Base-by-base conservation (phyloP, 2,888 invertebrate species). In the Apocheima hispidaria region DNA sequence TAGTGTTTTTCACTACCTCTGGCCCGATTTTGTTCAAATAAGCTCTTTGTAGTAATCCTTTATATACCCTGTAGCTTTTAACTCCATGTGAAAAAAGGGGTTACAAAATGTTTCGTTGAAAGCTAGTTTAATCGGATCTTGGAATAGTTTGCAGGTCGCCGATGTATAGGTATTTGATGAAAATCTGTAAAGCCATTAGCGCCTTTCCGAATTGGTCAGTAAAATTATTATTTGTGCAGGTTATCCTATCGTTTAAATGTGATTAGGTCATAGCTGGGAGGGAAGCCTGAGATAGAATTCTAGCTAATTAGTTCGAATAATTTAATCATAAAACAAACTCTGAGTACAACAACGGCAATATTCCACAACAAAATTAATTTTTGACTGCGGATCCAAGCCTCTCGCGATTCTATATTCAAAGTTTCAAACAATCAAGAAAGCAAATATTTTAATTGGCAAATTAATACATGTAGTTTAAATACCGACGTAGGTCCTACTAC, bases 401-500 rank as follows among this genome's bases (percentile, higher is more conserved):
- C 28, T 28, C 14, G 5, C 5, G 28, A n/a, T n/a, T n/a, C n/a
- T 18, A 9, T 9, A 28, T 10, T 16, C 36, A 36, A 20, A n/a
- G 28, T 55, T 55, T 28, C 9, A 38, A 14, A 46, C 28, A 48
- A 55, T 28, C 38, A 30, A 30, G 18, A 36, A 12, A 14, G 36
- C 28, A 40, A 55, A 55, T 38, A 30, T 55, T 38, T 55, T 30
- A 30, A 26, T 38, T 26, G 9, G n/a, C 12, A 28, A 35, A 44
- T n/a, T 3, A 23, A 35, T 33, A 23, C 26, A 26, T 6, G 23
- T 23, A 23, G 23, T 23, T 5, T 23, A n/a, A n/a, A n/a, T n/a
- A n/a, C n/a, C n/a, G n/a, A n/a, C n/a, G n/a, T n/a, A n/a, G n/a
- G n/a, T n/a, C n/a, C n/a, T n/a, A n/a, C n/a, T n/a, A n/a, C n/a